A percentile compares a stretch with the other conserved stretches of the same genome.
Conservation (phyloP, 2,113 vertebrate species). For the Tursiops truncatus region DNA sequence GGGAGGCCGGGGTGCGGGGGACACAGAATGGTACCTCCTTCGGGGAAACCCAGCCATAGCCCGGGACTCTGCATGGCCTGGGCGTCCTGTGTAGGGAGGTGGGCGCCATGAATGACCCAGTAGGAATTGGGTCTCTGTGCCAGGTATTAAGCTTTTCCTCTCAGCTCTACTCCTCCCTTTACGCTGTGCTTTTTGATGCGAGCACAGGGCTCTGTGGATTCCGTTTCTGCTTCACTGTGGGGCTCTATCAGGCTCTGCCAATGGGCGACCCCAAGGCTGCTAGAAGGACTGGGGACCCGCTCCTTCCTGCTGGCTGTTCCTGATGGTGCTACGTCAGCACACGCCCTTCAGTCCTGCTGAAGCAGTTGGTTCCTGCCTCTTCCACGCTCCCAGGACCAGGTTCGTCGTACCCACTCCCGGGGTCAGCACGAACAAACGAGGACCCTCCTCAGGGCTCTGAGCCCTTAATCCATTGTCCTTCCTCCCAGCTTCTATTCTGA, state of each 20-base stretch:
- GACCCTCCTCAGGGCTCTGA: background rate
- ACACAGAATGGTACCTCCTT: background rate
- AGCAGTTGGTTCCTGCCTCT: background rate
- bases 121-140: background rate
- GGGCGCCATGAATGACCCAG: background rate
- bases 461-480: background rate
- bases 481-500: background rate
- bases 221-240: background rate
- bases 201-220: background rate
- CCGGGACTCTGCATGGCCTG: background rate
- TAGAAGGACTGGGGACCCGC: background rate
- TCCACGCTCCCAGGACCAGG: background rate
- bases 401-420: background rate
- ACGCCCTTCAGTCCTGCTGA: fast-evolving
- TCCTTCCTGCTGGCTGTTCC: background rate
- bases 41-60: fast-evolving
- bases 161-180: background rate
- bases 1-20: background rate
- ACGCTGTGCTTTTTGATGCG: background rate
- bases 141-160: background rate
- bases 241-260: background rate
- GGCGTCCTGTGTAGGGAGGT: background rate
- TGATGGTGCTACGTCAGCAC: background rate
- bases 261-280: fast-evolving
- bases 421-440: background rate